Evolutionary conservation across 2,888 invertebrate species (phyloP).

Genomic region (Coenonympha arcania): DNA sequence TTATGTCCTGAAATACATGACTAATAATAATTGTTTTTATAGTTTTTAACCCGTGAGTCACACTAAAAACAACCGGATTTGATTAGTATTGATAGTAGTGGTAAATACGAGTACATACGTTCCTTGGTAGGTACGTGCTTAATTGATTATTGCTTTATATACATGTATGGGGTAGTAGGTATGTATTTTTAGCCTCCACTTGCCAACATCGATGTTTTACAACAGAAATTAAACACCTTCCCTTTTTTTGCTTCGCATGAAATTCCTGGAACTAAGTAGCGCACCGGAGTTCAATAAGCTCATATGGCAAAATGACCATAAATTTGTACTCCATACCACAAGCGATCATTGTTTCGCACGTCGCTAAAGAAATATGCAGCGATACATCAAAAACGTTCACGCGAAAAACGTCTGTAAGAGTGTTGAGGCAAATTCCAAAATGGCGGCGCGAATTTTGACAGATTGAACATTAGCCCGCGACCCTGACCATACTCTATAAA

Average conservation of each 20-base stretch:
- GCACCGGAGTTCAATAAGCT: constrained; percentile 28
- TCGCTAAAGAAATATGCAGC: constrained; percentile 21
- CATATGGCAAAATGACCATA: constrained; percentile 36
- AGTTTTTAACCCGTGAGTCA: too few relatives aligned
- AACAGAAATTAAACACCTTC: background rate
- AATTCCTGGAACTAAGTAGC: constrained; percentile 17
- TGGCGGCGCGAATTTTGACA: constrained; percentile 12
- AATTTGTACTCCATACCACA: constrained; percentile 35
- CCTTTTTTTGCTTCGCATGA: constrained; percentile 10
- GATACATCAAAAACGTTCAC: constrained; percentile 16
- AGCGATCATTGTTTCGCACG: constrained; percentile 38
- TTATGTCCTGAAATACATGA: too few relatives aligned
- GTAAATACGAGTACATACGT: too few relatives aligned
- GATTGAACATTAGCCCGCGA: constrained; percentile 12
- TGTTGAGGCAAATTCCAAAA: constrained; percentile 11
- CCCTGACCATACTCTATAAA: constrained; percentile 28
- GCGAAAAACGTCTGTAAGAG: constrained; percentile 14
- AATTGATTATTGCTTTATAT: too few relatives aligned
- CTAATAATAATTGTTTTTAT: too few relatives aligned
- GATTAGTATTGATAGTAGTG: too few relatives aligned
- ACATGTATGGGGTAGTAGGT: too few relatives aligned
- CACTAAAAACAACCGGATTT: too few relatives aligned
- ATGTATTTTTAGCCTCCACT: background rate
- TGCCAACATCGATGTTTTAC: background rate
- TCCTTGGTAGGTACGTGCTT: too few relatives aligned